phyloP scores from a whole-genome alignment of 2,797 vertebrate species.

The Antrozous pallidus region DNA sequence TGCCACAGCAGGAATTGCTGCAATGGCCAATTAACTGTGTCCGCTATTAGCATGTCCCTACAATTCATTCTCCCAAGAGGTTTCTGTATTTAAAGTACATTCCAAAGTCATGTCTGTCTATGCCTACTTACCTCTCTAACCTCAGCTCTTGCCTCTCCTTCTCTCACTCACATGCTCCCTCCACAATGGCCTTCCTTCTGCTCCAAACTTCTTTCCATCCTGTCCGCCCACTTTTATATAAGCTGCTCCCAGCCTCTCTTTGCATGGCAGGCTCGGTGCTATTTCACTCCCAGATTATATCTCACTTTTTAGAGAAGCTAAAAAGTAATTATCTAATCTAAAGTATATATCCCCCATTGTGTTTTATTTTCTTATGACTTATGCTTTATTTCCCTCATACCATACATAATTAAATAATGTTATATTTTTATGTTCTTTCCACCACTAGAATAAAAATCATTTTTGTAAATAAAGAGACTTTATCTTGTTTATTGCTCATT shows the following conservation, averaged over 20 bases:
- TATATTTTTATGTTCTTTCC: background rate
- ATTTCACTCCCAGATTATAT: background rate
- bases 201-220: background rate
- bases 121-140: background rate
- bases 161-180: background rate
- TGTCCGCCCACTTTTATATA: background rate
- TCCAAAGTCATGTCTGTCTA: background rate
- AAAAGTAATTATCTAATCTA: background rate
- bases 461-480: background rate
- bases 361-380: background rate
- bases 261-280: background rate
- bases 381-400: background rate
- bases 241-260: background rate
- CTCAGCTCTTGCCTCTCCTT: background rate
- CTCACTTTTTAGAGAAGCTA: background rate
- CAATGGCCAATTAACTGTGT: background rate
- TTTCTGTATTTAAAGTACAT: constrained; percentile 30
- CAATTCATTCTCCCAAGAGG: background rate
- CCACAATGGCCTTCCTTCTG: background rate
- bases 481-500: background rate
- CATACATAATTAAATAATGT: background rate
- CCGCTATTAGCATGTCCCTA: background rate
- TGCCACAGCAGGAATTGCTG: rapidly evolving
- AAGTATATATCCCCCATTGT: background rate
- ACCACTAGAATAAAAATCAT: background rate